These are phyloP conservation scores for Rhizoglyphus robini DNA, from an alignment of 1,140 invertebrate species.

Conservation along the genomic window DNA sequence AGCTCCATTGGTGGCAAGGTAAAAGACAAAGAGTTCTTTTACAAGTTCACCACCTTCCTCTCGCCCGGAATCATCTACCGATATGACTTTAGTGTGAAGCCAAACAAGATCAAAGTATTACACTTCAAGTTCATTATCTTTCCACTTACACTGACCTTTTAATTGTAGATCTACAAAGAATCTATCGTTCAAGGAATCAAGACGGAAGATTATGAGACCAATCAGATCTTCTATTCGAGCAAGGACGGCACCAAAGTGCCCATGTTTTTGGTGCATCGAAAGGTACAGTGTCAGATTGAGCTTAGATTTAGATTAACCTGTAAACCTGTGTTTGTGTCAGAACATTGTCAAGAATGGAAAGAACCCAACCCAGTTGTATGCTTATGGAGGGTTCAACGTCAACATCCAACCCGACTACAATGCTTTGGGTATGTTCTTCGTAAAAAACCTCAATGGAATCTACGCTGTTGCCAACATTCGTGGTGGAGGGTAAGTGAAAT, in stretches of 20 bases:
- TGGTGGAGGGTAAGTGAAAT: slow-evolving; percentile 42
- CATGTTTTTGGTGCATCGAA: slow-evolving; percentile 86
- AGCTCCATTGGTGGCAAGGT: slow-evolving; percentile 67
- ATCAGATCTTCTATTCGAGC: slow-evolving; percentile 83
- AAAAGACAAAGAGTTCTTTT: slow-evolving; percentile 78
- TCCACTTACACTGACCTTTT: background rate
- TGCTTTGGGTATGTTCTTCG: slow-evolving; percentile 55
- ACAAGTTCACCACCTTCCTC: slow-evolving; percentile 81
- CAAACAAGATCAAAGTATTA: slow-evolving; percentile 37
- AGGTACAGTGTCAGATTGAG: slow-evolving; percentile 36
- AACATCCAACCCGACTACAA: slow-evolving; percentile 46
- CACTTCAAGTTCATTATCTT: background rate
- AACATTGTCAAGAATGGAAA: slow-evolving; percentile 45
- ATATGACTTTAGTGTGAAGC: slow-evolving; percentile 51
- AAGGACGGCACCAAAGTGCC: slow-evolving; percentile 86
- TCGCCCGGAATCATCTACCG: slow-evolving; percentile 78
- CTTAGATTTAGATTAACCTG: background rate
- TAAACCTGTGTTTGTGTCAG: slow-evolving; percentile 15
- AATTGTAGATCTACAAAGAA: slow-evolving; percentile 50
- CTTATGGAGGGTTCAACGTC: slow-evolving; percentile 95
- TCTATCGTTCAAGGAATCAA: slow-evolving; percentile 73
- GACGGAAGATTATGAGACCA: slow-evolving; percentile 57
- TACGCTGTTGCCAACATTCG: slow-evolving; percentile 84
- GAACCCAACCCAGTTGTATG: slow-evolving; percentile 72
- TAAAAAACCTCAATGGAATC: slow-evolving; percentile 73